Evolutionary conservation across 2,888 invertebrate species (phyloP).

Genomic region (Minunthozetes semirufus): DNA sequence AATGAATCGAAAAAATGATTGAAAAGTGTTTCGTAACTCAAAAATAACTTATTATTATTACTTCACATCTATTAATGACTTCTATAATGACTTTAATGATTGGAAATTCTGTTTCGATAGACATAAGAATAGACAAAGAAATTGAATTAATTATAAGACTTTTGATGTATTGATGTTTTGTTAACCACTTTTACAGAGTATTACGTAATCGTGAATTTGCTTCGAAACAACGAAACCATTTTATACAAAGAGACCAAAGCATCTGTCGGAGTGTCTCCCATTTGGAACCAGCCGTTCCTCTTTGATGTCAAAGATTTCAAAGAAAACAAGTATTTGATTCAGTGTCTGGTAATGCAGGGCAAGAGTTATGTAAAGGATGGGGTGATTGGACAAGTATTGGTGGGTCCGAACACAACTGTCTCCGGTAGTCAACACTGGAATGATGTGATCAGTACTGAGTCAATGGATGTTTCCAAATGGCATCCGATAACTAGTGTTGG

Average conservation of each 20-base stretch:
- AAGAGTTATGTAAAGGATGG: conserved; percentile 44
- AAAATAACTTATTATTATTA: no score
- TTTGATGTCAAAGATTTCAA: conserved; percentile 43
- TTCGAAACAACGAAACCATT: conserved; percentile 40
- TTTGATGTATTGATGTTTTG: background rate
- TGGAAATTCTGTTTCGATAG: no score
- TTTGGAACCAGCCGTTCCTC: conserved; percentile 46
- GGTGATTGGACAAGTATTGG: conserved; percentile 45
- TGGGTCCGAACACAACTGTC: conserved; percentile 43
- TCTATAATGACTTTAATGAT: no score
- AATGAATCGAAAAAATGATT: no score
- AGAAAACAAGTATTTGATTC: conserved; percentile 42
- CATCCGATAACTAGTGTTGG: conserved; percentile 41
- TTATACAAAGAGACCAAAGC: conserved; percentile 43
- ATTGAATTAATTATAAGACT: background rate
- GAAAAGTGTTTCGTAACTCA: no score
- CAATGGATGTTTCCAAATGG: conserved; percentile 44
- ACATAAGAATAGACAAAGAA: background rate
- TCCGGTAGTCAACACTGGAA: conserved; percentile 45
- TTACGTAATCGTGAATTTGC: conserved; percentile 44
- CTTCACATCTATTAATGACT: no score
- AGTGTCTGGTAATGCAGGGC: conserved; percentile 45
- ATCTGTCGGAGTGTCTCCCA: conserved; percentile 43
- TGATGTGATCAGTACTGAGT: conserved; percentile 43
- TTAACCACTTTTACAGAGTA: conserved; percentile 43